Percentiles rank a stretch among this genome's conserved stretches.
These are phyloP conservation scores for Spatula clypeata DNA, from an alignment of 2,797 vertebrate genomes.

Conservation along the genomic window DNA sequence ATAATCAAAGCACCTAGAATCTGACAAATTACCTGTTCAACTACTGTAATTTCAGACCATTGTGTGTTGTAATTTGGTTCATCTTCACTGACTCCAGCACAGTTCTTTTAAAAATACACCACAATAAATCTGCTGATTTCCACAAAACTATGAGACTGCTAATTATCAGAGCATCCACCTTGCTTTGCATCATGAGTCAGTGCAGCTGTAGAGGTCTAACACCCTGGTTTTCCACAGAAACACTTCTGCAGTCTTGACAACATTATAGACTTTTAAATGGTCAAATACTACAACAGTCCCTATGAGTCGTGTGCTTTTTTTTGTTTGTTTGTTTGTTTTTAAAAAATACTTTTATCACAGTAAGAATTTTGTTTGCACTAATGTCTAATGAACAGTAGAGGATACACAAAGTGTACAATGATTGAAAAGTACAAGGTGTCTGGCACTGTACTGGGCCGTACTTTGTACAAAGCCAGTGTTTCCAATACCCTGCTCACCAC, in stretches of 20 bases:
- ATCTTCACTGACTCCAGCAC: not conserved
- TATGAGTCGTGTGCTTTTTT: accelerated
- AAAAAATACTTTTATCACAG: not conserved
- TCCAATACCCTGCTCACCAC: not conserved
- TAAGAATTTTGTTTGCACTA: slow-evolving; percentile 1
- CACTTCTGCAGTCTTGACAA: not conserved
- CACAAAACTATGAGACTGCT: not conserved
- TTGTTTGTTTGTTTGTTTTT: too few relatives aligned
- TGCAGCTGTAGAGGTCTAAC: not conserved
- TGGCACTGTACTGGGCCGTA: not conserved
- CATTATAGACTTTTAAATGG: not conserved
- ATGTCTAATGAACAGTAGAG: slow-evolving; percentile 9
- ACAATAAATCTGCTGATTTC: not conserved
- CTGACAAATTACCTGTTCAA: not conserved
- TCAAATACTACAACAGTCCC: not conserved
- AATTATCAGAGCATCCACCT: not conserved
- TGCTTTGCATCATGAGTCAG: not conserved
- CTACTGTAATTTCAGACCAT: not conserved
- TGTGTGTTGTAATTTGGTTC: not conserved
- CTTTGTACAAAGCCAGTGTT: not conserved
- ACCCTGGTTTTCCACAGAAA: not conserved
- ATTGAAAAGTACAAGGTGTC: not conserved
- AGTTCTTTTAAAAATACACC: not conserved
- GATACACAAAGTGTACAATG: slow-evolving; percentile 1
- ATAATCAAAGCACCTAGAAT: not conserved